Evolutionary conservation across 2,797 vertebrate species (phyloP), one percentile per base, ranked within the genome.

Genomic region (Catamblyrhynchus diadema): DNA sequence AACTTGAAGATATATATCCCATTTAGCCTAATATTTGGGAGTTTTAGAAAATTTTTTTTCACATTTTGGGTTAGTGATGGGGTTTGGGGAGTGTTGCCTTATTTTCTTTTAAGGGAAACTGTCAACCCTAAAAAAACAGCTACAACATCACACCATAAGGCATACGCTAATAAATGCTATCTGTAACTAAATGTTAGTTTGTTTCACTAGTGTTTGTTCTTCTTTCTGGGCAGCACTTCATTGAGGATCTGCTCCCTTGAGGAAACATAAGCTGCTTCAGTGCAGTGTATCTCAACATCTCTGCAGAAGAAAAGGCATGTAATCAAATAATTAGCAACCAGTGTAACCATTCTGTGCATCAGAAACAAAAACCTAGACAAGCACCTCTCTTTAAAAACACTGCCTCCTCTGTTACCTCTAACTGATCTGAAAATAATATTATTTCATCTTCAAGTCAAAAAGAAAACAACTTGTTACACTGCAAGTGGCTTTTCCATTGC

Each of bases 401-500:
- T 71, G 21, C 27, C 30, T 92, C 74, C 39, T 96, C 57, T 62
- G 47, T 47, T 92, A 60, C 39, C 81, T 54, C 32, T 72, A 90
- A 74, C 30, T 66, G 37, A 78, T 87, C 66, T 88, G 48, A 94
- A 86, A 90, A 95, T 39, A 94, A 50, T 62, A 70, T 70, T 70
- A 62, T 59, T 91, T 93, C 54, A 84, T 83, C 77, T 93, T 88
- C 62, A 71, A 84, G 73, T n/a, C 23, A 86, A 77, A 93, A 92
- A 92, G 56, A 94, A 96, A 96, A 85, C 70, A 88, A 89, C 81
- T 84, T 77, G 61, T 85, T 91, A 86, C 28, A 53, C 9, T 66
- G 39, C 2, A 19, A 93, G 50, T 60, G 61, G 69, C 54, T 94
- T 82, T 92, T 81, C 42, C 39, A 37, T 9, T 81, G 81, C 82